A percentile compares a stretch with the other conserved stretches of the same genome.
These are phyloP conservation scores for Centrocercus urophasianus DNA, from an alignment of 2,113 vertebrate species.

Conservation along the genomic window DNA sequence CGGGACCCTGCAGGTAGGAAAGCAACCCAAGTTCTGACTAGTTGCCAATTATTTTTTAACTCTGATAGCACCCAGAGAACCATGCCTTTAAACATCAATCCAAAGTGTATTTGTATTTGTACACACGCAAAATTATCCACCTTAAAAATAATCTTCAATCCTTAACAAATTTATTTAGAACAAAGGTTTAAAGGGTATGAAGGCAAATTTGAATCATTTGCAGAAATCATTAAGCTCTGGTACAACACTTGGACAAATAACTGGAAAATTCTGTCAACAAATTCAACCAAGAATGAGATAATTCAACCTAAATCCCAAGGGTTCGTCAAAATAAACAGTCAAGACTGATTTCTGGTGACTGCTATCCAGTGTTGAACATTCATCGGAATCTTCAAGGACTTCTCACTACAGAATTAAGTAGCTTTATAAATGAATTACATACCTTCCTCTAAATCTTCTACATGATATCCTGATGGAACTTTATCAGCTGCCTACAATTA, in stretches of 20 bases:
- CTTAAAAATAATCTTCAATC: not conserved
- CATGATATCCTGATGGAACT: slow-evolving; percentile 74
- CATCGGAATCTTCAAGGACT: not conserved
- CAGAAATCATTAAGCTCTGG: not conserved
- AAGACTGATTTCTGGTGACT: not conserved
- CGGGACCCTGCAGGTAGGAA: slow-evolving; percentile 76
- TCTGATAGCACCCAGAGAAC: not conserved
- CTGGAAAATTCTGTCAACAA: not conserved
- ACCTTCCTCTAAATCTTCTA: slow-evolving; percentile 83
- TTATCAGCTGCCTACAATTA: slow-evolving; percentile 80
- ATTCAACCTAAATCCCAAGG: not conserved
- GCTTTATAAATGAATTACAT: slow-evolving; percentile 36
- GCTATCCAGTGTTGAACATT: not conserved
- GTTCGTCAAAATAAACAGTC: not conserved
- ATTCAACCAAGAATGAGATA: not conserved
- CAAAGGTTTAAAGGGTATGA: not conserved
- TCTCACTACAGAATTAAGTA: not conserved
- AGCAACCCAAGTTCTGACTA: not conserved
- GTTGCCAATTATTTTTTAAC: not conserved
- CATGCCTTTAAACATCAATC: not conserved
- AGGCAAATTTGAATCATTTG: not conserved
- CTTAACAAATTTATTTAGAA: not conserved
- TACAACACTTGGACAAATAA: not conserved
- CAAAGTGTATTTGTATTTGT: not conserved
- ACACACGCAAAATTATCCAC: not conserved